Evolutionary conservation across 92 coral and sea anemone species (phyloP).

Genomic region (Porites lobata): DNA sequence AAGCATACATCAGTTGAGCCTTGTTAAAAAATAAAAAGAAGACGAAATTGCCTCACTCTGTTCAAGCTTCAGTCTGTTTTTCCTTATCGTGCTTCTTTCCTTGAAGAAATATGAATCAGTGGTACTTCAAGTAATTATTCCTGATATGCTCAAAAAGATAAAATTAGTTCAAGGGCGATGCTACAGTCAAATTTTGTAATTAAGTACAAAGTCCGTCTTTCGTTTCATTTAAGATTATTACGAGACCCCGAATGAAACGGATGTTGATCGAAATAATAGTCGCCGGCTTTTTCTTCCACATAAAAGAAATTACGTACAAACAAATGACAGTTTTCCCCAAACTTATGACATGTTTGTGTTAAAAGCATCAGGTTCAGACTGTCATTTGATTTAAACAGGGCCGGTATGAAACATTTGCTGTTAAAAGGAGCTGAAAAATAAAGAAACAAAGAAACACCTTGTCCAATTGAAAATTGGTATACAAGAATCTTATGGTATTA

Average conservation of each 20-base stretch:
- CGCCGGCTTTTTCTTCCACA: neutral
- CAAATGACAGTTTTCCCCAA: neutral
- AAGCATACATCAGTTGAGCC: too few relatives aligned
- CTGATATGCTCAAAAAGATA: neutral
- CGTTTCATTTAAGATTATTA: constrained; percentile 20
- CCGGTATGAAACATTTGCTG: neutral
- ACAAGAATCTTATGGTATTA: too few relatives aligned
- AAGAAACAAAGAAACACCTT: too few relatives aligned
- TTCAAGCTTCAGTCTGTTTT: too few relatives aligned
- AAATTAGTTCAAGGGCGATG: constrained; percentile 15
- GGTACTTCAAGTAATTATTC: too few relatives aligned
- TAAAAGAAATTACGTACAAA: neutral
- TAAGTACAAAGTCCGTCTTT: neutral
- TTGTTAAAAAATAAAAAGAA: too few relatives aligned
- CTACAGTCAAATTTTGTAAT: constrained; percentile 1
- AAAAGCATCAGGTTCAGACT: too few relatives aligned
- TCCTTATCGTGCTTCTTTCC: too few relatives aligned
- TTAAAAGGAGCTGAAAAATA: neutral
- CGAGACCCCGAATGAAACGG: constrained; percentile 20
- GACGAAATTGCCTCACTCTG: too few relatives aligned
- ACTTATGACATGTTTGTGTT: neutral
- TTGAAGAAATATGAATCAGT: too few relatives aligned
- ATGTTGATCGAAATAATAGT: constrained; percentile 10
- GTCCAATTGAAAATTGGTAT: too few relatives aligned
- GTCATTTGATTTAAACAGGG: too few relatives aligned